Evolutionary conservation across 2,113 vertebrate species (phyloP).

Genomic region (Seriola rivoliana): DNA sequence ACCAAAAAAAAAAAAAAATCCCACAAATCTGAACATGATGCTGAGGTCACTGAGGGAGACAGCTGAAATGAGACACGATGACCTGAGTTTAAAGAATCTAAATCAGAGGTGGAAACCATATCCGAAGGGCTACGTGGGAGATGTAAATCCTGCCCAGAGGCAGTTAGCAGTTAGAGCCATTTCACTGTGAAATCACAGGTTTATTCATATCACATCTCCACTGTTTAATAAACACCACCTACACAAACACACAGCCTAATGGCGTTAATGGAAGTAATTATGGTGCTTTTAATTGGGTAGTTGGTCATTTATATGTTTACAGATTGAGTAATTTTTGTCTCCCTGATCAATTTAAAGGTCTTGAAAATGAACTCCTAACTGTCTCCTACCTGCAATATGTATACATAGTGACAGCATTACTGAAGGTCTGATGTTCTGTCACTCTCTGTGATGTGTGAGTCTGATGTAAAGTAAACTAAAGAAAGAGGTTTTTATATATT

Average conservation of each 20-base stretch:
- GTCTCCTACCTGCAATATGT: no score
- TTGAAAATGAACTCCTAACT: neutral
- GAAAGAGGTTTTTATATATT: no score
- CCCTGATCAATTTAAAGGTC: neutral
- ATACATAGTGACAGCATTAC: no score
- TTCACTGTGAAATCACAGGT: neutral
- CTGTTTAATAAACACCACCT: neutral
- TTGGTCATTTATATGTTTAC: neutral
- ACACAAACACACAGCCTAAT: neutral
- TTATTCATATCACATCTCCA: neutral
- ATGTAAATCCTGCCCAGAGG: neutral
- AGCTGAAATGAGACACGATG: neutral
- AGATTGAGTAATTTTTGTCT: neutral
- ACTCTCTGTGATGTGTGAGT: no score
- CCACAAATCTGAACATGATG: neutral
- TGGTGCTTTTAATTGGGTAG: neutral
- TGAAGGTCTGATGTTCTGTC: no score
- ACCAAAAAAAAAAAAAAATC: neutral
- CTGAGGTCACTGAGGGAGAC: neutral
- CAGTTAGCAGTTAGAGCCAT: neutral
- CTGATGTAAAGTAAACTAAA: no score
- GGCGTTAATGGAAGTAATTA: neutral
- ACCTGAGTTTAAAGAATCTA: constrained; percentile 29
- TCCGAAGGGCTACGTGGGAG: neutral
- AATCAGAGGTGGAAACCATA: neutral